phyloP scores from a whole-genome alignment of 2,888 invertebrate genomes.

The Drosophila antonietae region DNA sequence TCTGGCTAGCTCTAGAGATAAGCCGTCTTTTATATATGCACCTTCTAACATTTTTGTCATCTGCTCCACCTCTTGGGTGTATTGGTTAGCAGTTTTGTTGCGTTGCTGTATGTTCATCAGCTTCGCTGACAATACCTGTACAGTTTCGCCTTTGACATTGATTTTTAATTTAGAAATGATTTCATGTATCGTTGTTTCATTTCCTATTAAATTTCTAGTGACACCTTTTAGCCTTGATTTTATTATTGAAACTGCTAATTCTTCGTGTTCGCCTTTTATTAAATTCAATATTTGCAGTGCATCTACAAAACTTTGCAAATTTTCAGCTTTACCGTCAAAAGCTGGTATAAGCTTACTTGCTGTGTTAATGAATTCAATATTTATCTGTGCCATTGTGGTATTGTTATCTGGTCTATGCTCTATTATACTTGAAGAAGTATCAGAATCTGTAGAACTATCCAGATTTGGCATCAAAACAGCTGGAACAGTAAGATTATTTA shows the following conservation, averaged over 20 bases:
- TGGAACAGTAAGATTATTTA: background rate
- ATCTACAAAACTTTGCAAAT: slow-evolving; percentile 25
- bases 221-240: slow-evolving; percentile 18
- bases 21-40: background rate
- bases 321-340: slow-evolving; percentile 3
- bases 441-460: background rate
- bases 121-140: slow-evolving; percentile 8
- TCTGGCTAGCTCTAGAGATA: background rate
- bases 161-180: slow-evolving; percentile 2
- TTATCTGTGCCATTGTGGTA: slow-evolving; percentile 16
- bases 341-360: slow-evolving; percentile 21
- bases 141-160: slow-evolving; percentile 2
- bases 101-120: slow-evolving; percentile 10
- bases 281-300: slow-evolving; percentile 8
- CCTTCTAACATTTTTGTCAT: slow-evolving; percentile 3
- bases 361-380: slow-evolving; percentile 22
- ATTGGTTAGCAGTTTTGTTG: background rate
- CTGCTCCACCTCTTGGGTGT: background rate
- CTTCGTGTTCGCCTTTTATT: background rate
- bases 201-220: slow-evolving; percentile 11
- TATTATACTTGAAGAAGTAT: slow-evolving; percentile 7
- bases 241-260: slow-evolving; percentile 12
- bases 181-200: slow-evolving; percentile 15
- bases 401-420: slow-evolving; percentile 3
- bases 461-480: background rate